Conservation (phyloP, 2,113 vertebrate species). For the Microtus pennsylvanicus region DNA sequence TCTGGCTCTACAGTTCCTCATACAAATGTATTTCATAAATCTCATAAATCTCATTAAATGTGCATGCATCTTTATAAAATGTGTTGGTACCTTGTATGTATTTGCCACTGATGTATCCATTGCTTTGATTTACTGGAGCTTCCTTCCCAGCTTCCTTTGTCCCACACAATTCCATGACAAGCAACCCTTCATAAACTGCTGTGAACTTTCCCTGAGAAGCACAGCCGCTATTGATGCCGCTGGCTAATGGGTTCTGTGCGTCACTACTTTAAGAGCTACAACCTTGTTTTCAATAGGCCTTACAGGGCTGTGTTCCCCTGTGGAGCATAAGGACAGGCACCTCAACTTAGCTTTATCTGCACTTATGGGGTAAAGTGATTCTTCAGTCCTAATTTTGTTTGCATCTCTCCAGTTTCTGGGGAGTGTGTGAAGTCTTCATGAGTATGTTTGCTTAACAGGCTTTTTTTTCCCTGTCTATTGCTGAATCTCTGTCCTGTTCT, state of each 20-base stretch:
- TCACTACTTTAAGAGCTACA: neutral
- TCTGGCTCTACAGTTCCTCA: neutral
- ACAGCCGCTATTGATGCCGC: neutral
- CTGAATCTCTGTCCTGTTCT: neutral
- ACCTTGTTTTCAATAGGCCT: neutral
- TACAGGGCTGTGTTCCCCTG: accelerated
- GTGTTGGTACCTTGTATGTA: neutral
- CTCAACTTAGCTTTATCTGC: neutral
- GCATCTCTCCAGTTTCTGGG: neutral
- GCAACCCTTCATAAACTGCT: neutral
- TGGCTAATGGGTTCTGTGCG: neutral
- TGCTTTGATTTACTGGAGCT: neutral
- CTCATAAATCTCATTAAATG: slow-evolving; percentile 34
- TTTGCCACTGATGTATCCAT: neutral
- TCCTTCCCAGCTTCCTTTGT: neutral
- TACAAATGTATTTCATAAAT: neutral
- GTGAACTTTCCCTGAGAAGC: neutral
- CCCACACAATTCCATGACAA: neutral
- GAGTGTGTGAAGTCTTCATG: neutral
- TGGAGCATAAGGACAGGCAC: no score
- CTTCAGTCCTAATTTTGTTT: neutral
- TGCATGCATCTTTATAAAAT: neutral
- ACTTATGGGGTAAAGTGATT: neutral
- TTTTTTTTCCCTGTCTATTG: neutral
- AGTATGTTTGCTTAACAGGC: neutral